These are phyloP conservation scores for Tenthredo scrophulariae DNA, from an alignment of 2,888 invertebrate species.

Conservation along the genomic window DNA sequence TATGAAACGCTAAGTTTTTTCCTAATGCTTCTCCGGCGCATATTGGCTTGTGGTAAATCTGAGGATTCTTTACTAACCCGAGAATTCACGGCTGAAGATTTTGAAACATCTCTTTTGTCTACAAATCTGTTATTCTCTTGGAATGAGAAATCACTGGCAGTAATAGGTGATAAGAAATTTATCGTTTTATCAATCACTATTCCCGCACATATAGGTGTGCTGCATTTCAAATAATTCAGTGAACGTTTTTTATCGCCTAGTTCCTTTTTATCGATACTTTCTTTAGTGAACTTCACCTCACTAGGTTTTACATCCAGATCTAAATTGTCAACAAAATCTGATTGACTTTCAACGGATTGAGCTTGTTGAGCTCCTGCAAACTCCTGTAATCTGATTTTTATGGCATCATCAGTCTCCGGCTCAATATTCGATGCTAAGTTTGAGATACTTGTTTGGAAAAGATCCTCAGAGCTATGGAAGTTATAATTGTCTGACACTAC, in stretches of 20 bases:
- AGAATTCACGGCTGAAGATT: not conserved
- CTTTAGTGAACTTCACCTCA: not conserved
- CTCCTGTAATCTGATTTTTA: not conserved
- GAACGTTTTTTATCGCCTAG: not conserved
- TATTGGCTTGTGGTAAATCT: not conserved
- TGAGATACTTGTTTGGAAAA: constrained; percentile 23
- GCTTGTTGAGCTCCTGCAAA: not conserved
- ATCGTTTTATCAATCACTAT: constrained; percentile 37
- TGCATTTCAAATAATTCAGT: constrained; percentile 7
- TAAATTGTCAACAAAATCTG: not conserved
- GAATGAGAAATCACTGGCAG: not conserved
- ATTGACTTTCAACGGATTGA: not conserved
- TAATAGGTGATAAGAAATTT: constrained; percentile 32
- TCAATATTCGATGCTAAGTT: not conserved
- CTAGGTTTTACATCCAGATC: not conserved
- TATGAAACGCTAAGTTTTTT: constrained; percentile 31
- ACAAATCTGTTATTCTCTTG: not conserved
- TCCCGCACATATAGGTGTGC: constrained; percentile 30
- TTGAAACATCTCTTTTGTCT: constrained; percentile 16
- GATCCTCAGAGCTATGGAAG: not conserved
- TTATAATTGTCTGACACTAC: not conserved
- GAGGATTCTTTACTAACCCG: not conserved
- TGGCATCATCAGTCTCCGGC: not conserved
- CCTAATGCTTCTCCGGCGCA: not conserved
- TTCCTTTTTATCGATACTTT: not conserved